phyloP scores from a whole-genome alignment of 1,140 invertebrate species.

The Drosophila pectinifera region DNA sequence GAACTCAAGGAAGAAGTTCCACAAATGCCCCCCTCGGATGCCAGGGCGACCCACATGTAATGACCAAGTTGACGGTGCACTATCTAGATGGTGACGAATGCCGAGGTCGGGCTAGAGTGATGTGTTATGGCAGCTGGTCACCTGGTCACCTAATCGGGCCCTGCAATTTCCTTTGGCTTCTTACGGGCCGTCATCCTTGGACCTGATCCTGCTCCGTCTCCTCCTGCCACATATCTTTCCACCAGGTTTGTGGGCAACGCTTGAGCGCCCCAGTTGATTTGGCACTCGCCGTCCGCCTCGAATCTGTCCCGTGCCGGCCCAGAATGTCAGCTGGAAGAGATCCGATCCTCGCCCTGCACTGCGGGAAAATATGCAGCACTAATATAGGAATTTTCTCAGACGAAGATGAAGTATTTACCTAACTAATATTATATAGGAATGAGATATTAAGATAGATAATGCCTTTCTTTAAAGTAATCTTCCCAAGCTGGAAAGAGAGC shows the following conservation, averaged over 20 bases:
- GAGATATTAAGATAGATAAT: too few relatives aligned
- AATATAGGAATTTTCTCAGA: neutral
- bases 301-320: conserved; percentile 54
- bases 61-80: conserved; percentile 32
- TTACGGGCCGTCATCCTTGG: conserved; percentile 4
- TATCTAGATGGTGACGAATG: conserved; percentile 75
- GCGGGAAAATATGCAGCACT: neutral
- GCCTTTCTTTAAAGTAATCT: too few relatives aligned
- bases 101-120: too few relatives aligned
- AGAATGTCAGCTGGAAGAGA: conserved; percentile 66
- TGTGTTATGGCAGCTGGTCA: conserved; percentile 57
- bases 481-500: neutral
- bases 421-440: too few relatives aligned
- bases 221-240: neutral
- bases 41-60: conserved; percentile 40
- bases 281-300: conserved; percentile 24
- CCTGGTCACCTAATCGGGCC: conserved; percentile 17
- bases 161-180: conserved; percentile 38
- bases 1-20: conserved; percentile 26
- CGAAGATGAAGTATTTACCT: too few relatives aligned
- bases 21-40: conserved; percentile 33
- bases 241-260: conserved; percentile 49
- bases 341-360: conserved; percentile 7
- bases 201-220: conserved; percentile 31
- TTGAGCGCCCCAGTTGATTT: conserved; percentile 74